Percentiles rank a stretch among this genome's conserved stretches.
These are phyloP conservation scores for Callospermophilus lateralis DNA, from an alignment of 2,113 vertebrate genomes.

Conservation along the genomic window DNA sequence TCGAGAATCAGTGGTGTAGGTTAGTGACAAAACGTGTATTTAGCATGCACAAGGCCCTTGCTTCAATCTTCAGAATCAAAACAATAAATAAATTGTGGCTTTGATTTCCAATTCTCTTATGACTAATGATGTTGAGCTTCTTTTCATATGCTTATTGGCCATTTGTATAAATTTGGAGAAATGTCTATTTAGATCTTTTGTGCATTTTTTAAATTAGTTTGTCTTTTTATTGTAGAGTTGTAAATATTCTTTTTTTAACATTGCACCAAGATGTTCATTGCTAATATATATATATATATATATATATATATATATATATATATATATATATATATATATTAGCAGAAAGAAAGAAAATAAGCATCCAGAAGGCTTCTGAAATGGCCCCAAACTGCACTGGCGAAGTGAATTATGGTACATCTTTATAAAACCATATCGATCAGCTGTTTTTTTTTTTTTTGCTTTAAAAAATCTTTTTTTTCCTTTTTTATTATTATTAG, in stretches of 20 bases:
- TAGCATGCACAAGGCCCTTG: background rate
- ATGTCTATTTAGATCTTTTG: background rate
- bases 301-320: too few relatives aligned
- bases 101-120: conserved; percentile 40
- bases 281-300: too few relatives aligned
- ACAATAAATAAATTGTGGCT: background rate
- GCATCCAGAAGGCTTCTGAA: too few relatives aligned
- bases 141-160: background rate
- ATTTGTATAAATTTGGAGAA: background rate
- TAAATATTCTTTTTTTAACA: background rate
- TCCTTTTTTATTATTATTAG: too few relatives aligned
- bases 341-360: too few relatives aligned
- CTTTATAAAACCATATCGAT: too few relatives aligned
- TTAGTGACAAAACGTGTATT: background rate
- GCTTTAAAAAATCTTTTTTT: too few relatives aligned
- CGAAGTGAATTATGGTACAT: too few relatives aligned
- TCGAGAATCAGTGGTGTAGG: background rate
- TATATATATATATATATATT: too few relatives aligned
- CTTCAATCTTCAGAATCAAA: background rate
- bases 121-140: background rate
- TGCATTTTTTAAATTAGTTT: background rate
- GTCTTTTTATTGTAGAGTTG: background rate
- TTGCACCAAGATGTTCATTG: too few relatives aligned
- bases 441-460: too few relatives aligned
- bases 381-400: too few relatives aligned